Evolutionary conservation across 2,888 invertebrate genomes (phyloP), one percentile per base, ranked within the genome.

Genomic region (Phalera bucephala): DNA sequence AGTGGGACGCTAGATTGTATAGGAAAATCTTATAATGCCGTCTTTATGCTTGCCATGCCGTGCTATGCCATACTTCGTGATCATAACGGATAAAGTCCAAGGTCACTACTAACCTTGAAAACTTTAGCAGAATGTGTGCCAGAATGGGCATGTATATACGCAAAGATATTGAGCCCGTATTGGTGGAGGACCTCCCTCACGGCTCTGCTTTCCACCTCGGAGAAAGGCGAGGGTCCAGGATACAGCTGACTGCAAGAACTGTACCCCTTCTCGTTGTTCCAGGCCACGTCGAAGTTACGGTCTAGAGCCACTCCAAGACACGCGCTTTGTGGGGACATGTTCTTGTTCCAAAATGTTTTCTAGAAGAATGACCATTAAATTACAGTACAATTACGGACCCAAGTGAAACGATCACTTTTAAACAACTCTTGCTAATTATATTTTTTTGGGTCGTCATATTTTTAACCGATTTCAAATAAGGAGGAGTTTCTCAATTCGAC

Each of bases 241-340:
- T 74, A 88, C 1, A 66, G 45, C 28, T 71, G 77, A 35, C 70
- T 76, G 44, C 88, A 88, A 0, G 83, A 71, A 23, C 62, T 76
- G 1, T 62, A 32, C 0, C 28, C 10, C 0, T 14, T 27, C 0
- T 64, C 41, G 1, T 1, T 6, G 27, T 75, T 77, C 84, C 84
- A 86, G 0, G 68, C 65, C 3, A 88, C 67, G 15, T 88, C 83
- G 14, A 88, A 88, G 40, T 88, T 88, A 0, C 86, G 68, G 17
- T 88, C 88, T 21, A 87, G 40, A 0, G 58, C 51, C 0, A 88
- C 88, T 0, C 88, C 88, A 0, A 63, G 49, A 32, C 88, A 87
- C 0, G 61, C 64, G 0, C 28, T 33, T 63, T 83, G 83, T 1
- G 83, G 84, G 0, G 86, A 76, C 21, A 59, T 37, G 26, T 87